Evolutionary conservation across 2,888 invertebrate species (phyloP), one percentile per base, ranked within the genome.

Genomic region (Elegia similella): DNA sequence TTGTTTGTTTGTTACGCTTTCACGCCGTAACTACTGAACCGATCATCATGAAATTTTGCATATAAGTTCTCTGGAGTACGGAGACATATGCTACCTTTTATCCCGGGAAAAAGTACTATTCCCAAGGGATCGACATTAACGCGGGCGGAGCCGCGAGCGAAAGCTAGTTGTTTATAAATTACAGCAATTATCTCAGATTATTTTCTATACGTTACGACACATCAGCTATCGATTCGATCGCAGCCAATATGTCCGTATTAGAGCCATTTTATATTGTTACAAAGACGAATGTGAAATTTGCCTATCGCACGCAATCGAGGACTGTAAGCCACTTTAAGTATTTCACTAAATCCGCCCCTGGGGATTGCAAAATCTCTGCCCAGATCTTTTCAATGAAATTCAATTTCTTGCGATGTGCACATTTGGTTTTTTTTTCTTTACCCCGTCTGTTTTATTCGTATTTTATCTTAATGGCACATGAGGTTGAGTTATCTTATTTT

Each of bases 301-400:
- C 82, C 75, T 85, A 86, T 86, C 86, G 70, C 73, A 83, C 78
- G 80, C 84, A 83, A 86, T 86, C 82, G 80, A 72, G 72, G 74
- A 73, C 77, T 68, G 74, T 82, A 84, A 86, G 85, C 84, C 81
- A 81, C 80, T 82, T 82, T 83, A 84, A 82, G 82, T 78, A 78
- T 80, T 80, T 70, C 74, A 69, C 78, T 72, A 79, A 84, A 84
- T 78, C 82, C 84, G 63, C 69, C 80, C 74, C 78, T 66, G 64
- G 77, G 73, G 79, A 74, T 77, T 73, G 72, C 68, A 72, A 72
- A 80, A 84, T 86, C 85, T 80, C 74, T 77, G 78, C 77, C 76
- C 71, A 80, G 73, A 83, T 86, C 80, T 83, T 77, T 85, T 81
- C 83, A 84, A 81, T 84, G 80, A 81, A 85, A 84, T 86, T 86